These are phyloP conservation scores for Crocodylus rhombifer DNA, from an alignment of 2,797 vertebrate genomes.

Conservation along the genomic window DNA sequence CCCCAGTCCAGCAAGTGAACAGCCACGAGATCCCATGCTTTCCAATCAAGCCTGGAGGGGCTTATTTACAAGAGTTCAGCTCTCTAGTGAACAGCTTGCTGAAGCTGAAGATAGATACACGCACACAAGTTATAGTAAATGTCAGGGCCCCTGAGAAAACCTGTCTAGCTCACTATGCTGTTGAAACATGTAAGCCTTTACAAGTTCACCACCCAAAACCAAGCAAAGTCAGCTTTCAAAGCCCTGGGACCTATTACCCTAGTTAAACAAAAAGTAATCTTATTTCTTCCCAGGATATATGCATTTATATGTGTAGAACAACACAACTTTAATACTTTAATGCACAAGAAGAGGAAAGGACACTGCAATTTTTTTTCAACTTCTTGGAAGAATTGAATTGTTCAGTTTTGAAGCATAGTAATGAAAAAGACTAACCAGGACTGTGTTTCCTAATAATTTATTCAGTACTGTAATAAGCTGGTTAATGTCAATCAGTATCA, in stretches of 20 bases:
- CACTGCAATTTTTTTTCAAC: background rate
- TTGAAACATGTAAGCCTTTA: constrained; percentile 47
- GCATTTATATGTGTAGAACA: background rate
- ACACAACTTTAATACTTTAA: background rate
- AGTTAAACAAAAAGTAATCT: constrained; percentile 21
- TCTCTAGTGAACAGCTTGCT: constrained; percentile 32
- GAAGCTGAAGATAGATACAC: constrained; percentile 24
- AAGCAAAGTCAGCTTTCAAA: constrained; percentile 39
- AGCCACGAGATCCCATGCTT: background rate
- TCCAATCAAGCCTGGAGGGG: constrained; percentile 11
- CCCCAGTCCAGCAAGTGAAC: background rate
- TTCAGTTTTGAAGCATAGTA: background rate
- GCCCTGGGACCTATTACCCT: constrained; percentile 16
- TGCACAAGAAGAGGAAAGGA: background rate
- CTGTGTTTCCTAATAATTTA: background rate
- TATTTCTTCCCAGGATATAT: background rate
- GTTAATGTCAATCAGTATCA: fast-evolving
- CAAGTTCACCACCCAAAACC: constrained; percentile 53
- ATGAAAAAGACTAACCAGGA: background rate
- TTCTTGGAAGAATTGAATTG: background rate
- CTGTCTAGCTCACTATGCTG: constrained; percentile 52
- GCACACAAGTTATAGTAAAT: constrained; percentile 61
- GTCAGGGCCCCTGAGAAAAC: constrained; percentile 66
- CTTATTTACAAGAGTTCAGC: constrained; percentile 42
- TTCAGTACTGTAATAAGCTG: background rate